A percentile compares a stretch with the other conserved stretches of the same genome.
phyloP scores from a whole-genome alignment of 2,113 vertebrate genomes.

The Dromaius novaehollandiae region DNA sequence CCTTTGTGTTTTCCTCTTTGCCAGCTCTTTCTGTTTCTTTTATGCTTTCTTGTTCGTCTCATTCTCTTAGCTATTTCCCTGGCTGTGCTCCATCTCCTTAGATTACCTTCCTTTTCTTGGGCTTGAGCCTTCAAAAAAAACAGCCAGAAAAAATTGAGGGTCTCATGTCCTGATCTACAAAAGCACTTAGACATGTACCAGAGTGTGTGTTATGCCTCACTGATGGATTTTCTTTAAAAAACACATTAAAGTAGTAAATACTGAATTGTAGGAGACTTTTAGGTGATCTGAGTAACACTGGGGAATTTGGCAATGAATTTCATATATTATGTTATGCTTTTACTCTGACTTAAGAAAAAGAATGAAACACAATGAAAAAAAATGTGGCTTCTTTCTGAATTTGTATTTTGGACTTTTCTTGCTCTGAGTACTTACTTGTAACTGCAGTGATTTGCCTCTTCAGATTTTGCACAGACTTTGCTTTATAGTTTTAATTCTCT shows the following conservation, averaged over 20 bases:
- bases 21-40: slow-evolving; percentile 54
- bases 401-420: neutral
- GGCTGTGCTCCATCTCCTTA: slow-evolving; percentile 7
- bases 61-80: slow-evolving; percentile 23
- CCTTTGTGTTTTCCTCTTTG: slow-evolving; percentile 47
- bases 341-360: neutral
- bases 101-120: neutral
- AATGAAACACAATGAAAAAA: neutral
- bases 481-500: neutral
- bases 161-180: neutral
- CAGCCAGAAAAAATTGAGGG: neutral
- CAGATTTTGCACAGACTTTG: neutral
- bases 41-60: slow-evolving; percentile 30
- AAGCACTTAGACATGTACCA: neutral
- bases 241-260: neutral
- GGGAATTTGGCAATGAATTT: neutral
- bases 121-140: neutral
- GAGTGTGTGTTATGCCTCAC: neutral
- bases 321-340: neutral
- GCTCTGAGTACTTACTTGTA: neutral
- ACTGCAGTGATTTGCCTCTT: neutral
- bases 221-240: neutral
- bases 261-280: neutral
- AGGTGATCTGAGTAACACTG: neutral
- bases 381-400: neutral